phyloP scores from a whole-genome alignment of 2,797 vertebrate genomes.

The Enteromius mattozi region DNA sequence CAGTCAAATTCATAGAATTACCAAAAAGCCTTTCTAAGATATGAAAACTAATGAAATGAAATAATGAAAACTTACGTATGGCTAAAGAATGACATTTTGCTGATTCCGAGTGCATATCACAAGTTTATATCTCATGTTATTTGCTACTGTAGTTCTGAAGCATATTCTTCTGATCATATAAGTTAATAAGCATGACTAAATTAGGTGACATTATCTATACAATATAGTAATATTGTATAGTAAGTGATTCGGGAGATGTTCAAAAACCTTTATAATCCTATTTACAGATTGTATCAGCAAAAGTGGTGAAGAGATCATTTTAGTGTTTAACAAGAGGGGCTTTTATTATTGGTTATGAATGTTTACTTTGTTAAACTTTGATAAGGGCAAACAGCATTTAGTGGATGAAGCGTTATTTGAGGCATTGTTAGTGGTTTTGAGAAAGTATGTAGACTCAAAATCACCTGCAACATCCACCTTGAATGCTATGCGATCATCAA shows the following conservation, averaged over 20 bases:
- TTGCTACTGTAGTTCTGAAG: conserved; percentile 1
- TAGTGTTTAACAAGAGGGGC: conserved; percentile 26
- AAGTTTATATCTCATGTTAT: conserved; percentile 15
- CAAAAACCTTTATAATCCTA: neutral
- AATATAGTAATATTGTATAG: conserved; percentile 23
- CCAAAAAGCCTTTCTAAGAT: conserved; percentile 49
- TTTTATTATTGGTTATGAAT: conserved; percentile 43
- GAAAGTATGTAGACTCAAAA: conserved; percentile 62
- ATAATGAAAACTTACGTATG: neutral
- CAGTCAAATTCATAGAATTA: conserved; percentile 64
- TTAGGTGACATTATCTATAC: conserved; percentile 31
- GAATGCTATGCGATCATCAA: conserved; percentile 88
- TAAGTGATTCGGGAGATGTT: neutral
- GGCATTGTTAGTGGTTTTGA: conserved; percentile 67
- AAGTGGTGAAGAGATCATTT: neutral
- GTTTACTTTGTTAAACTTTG: conserved; percentile 51
- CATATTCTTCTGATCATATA: neutral
- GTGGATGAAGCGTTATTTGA: conserved; percentile 66
- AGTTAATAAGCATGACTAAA: conserved; percentile 16
- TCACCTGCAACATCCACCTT: conserved; percentile 89
- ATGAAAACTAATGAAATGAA: conserved; percentile 46
- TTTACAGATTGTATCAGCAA: neutral
- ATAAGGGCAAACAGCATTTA: conserved; percentile 61
- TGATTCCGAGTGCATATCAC: conserved; percentile 6
- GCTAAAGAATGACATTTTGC: conserved; percentile 34